Conservation (phyloP, 2,113 vertebrate genomes). For the Dipodomys merriami region DNA sequence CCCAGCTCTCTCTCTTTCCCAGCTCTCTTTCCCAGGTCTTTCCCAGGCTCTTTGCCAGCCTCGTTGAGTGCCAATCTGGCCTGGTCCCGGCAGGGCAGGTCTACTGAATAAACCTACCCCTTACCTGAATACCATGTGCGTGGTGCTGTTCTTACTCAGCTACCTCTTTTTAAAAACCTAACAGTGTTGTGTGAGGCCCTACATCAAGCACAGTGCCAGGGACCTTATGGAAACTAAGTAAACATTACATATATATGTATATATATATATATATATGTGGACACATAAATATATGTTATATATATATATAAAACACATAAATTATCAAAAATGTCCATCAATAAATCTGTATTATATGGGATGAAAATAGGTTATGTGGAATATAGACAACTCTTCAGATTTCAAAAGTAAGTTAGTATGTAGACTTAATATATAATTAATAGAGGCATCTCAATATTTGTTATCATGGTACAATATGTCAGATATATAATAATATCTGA, state of each 20-base stretch:
- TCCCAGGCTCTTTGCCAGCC: too few species aligned
- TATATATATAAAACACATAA: neutral
- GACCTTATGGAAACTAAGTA: slow-evolving; percentile 16
- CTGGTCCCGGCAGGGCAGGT: too few species aligned
- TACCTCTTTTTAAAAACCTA: too few species aligned
- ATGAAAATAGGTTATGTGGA: neutral
- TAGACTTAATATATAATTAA: neutral
- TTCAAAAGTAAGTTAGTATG: neutral
- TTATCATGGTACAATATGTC: neutral
- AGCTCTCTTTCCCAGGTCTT: too few species aligned
- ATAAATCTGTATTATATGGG: neutral
- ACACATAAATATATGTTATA: neutral
- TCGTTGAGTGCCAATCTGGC: too few species aligned
- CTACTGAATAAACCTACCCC: too few species aligned
- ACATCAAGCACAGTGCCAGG: neutral
- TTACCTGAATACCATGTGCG: too few species aligned
- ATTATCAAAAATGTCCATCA: neutral
- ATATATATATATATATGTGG: neutral
- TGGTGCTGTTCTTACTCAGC: too few species aligned
- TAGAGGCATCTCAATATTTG: neutral
- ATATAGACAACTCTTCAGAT: neutral
- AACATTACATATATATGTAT: neutral
- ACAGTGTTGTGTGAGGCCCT: too few species aligned
- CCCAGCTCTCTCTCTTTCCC: too few species aligned
- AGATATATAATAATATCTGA: neutral